Evolutionary conservation across 2,888 invertebrate genomes (phyloP), one percentile per base, ranked within the genome.

Genomic region (Formica aserva): DNA sequence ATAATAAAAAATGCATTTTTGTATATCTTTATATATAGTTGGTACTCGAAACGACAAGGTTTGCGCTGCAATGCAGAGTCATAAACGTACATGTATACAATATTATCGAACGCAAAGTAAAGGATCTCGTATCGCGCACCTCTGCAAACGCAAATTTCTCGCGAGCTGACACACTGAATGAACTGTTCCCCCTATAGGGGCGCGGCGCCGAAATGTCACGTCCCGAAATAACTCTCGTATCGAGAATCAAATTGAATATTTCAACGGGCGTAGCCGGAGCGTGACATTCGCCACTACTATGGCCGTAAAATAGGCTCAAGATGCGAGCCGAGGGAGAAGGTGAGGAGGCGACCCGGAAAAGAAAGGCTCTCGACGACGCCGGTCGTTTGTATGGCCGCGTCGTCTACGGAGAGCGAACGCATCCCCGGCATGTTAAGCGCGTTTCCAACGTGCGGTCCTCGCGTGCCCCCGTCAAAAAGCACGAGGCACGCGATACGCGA

Each of bases 161-260:
- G 45, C 52, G 41, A 26, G 18, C 22, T 35, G 35, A 35, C 15
- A 22, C 48, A 4, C 18, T 35, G 45, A 72, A 45, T 35, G 60
- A 72, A 72, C 32, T 32, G 72, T 57, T 48, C 35, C 32, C 18
- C 45, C 3, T 52, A 18, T 6, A 15, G 8, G 32, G 41, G 55
- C 38, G 18, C 48, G 45, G 26, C 38, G 45, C 22, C 60, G 26
- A 80, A 80, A 80, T 80, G 78, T 72, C 78, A 80, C 72, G 60
- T 80, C 72, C 72, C 32, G 45, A 72, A 80, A 80, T 78, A 78
- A 60, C 72, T 78, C 26, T 55, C 55, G 69, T 77, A 77, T 77
- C 69, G 52, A n/a, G 77, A 69, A 45, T 22, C 69, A 77, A 77
- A 77, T 77, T 77, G 69, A 77, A 77, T 77, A 69, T 69, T 77